Conservation (phyloP, 2,113 vertebrate species). For the Rattus rattus region DNA sequence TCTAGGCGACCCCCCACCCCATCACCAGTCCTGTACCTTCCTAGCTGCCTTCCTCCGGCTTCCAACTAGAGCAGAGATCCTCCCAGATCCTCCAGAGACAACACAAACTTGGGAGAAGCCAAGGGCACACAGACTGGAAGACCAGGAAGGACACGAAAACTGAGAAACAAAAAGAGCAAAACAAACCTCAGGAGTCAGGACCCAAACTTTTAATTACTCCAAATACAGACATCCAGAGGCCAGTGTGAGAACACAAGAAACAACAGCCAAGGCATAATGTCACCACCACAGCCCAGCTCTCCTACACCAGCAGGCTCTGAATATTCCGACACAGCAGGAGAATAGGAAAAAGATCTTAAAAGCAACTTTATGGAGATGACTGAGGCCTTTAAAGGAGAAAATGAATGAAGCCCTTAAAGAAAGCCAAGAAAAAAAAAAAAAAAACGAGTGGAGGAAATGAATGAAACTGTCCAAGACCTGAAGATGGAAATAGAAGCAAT, state of each 20-base stretch:
- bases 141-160: not conserved
- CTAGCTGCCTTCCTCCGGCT: not conserved
- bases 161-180: not conserved
- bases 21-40: not conserved
- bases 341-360: not conserved
- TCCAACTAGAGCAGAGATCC: not conserved
- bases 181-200: not conserved
- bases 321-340: not conserved
- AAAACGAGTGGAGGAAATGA: no score
- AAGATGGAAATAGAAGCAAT: not conserved
- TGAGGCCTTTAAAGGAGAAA: not conserved
- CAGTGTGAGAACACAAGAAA: not conserved
- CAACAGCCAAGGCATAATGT: not conserved
- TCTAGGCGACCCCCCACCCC: not conserved
- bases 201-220: not conserved
- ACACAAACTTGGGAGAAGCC: not conserved
- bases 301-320: not conserved
- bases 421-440: no score
- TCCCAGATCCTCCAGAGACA: not conserved
- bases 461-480: not conserved
- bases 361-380: not conserved
- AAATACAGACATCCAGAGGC: not conserved
- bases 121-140: not conserved
- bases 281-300: not conserved
- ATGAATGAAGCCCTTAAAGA: no score